These are phyloP conservation scores for Nomada fabriciana DNA, from an alignment of 2,888 invertebrate species.

Conservation along the genomic window DNA sequence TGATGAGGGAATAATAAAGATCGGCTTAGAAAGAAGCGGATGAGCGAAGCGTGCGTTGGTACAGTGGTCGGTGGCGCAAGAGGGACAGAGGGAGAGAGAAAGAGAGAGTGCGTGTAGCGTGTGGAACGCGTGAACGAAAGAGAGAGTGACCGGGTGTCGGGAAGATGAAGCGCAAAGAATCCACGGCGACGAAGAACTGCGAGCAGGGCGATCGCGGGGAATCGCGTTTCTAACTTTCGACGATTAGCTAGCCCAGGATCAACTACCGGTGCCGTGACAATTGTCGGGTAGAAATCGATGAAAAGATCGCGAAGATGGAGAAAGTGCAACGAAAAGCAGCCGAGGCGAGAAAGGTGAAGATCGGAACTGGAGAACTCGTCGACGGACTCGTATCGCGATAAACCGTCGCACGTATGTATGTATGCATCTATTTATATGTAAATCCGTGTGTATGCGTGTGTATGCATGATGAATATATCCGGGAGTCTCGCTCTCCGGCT, in stretches of 20 bases:
- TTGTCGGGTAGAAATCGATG: neutral
- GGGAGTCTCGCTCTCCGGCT: slow-evolving; percentile 57
- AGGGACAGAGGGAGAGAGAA: neutral
- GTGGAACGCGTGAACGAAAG: slow-evolving; percentile 70
- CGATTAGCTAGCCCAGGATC: too few relatives aligned
- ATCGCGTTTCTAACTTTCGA: neutral
- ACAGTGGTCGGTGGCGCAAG: slow-evolving; percentile 8
- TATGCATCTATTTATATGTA: slow-evolving; percentile 57
- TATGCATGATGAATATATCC: slow-evolving; percentile 67
- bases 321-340: neutral
- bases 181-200: neutral
- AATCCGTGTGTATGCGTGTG: slow-evolving; percentile 50
- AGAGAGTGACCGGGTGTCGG: neutral
- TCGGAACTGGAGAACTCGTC: slow-evolving; percentile 50
- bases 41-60: slow-evolving; percentile 50
- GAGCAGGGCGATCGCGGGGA: slow-evolving; percentile 1
- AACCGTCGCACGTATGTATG: slow-evolving; percentile 44
- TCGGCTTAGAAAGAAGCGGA: slow-evolving; percentile 48
- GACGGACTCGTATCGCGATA: slow-evolving; percentile 42
- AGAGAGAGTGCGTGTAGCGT: slow-evolving; percentile 43
- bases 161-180: neutral
- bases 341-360: slow-evolving; percentile 14
- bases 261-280: too few relatives aligned
- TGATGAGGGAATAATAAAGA: slow-evolving; percentile 33
- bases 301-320: neutral